Evolutionary conservation across 2,888 invertebrate species (phyloP).

Genomic region (Agonopterix alstromeriana): DNA sequence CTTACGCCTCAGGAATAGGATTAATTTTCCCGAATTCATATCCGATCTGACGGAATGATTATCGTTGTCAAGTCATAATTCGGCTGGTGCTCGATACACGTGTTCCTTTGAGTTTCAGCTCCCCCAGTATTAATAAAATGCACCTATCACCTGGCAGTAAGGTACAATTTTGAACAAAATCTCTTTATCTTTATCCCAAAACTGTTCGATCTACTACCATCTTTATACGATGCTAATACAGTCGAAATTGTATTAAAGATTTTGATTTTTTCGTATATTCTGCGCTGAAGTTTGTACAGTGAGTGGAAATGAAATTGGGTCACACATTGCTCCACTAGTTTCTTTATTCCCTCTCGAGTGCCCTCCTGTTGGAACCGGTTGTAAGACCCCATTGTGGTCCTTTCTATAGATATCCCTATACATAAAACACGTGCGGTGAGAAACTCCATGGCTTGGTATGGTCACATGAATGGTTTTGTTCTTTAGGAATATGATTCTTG

Average conservation of each 20-base stretch:
- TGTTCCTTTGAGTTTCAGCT: conserved; percentile 30
- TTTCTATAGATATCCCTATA: conserved; percentile 42
- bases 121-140: conserved; percentile 42
- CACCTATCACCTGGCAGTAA: conserved; percentile 63
- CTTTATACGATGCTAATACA: neutral
- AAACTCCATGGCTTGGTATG: conserved; percentile 34
- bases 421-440: conserved; percentile 58
- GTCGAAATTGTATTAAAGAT: neutral
- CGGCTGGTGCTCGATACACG: conserved; percentile 48
- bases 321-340: conserved; percentile 56
- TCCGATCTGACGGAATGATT: conserved; percentile 9
- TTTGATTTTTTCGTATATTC: neutral
- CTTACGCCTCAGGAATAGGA: neutral
- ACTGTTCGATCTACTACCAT: neutral
- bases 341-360: conserved; percentile 25
- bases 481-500: too few species aligned
- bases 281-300: conserved; percentile 5
- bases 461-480: conserved; percentile 4
- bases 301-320: conserved; percentile 55
- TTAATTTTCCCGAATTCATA: neutral
- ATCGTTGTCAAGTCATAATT: conserved; percentile 25
- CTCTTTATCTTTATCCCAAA: neutral
- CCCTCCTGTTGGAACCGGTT: conserved; percentile 38
- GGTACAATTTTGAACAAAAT: conserved; percentile 8
- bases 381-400: conserved; percentile 27